Base-by-base conservation (phyloP, 2,888 invertebrate genomes). In the Hydrotaea diabolus region DNA sequence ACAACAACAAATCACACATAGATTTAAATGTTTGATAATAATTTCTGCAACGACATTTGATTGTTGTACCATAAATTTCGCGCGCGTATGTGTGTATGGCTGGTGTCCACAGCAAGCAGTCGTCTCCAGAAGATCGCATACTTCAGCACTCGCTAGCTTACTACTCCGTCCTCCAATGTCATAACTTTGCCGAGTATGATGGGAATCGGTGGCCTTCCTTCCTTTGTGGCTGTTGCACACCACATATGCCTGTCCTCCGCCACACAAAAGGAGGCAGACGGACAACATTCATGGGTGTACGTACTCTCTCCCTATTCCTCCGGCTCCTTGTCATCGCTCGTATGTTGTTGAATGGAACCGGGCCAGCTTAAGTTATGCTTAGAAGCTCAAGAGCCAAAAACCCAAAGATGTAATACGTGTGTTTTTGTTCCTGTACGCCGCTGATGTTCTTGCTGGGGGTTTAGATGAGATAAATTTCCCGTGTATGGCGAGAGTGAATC, bases 11-110 rank as follows among this genome's bases (percentile, higher is more conserved):
- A 74, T 71, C 46, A 39, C 80, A 72, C 81, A 79, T 83, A 90
- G 91, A 90, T 90, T 88, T 89, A 88, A 89, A 89, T 90, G 89
- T 89, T 87, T 88, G 91, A 90, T 91, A 91, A 90, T 90, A 86
- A 90, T 89, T 91, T 83, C 78, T 78, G 62, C 75, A 84, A 78
- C 77, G 75, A 84, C 81, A 73, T 72, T 75, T 81, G 78, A 84
- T 78, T 77, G 62, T 84, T 72, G 77, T 78, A 64, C 31, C 64
- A 64, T 76, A 31, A 69, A 69, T 69, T 69, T 69, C 23, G 13
- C 3, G 31, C n/a, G n/a, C n/a, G n/a, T n/a, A n/a, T 43, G 23
- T 21, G 15, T 23, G 49, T 11, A 9, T 15, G 59, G 2, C 49
- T n/a, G 1, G 49, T 2, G 31, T 31, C 31, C 7, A 7, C 19